Evolutionary conservation across 2,113 vertebrate genomes (phyloP).

Genomic region (Cyphomyrus discorhynchus): DNA sequence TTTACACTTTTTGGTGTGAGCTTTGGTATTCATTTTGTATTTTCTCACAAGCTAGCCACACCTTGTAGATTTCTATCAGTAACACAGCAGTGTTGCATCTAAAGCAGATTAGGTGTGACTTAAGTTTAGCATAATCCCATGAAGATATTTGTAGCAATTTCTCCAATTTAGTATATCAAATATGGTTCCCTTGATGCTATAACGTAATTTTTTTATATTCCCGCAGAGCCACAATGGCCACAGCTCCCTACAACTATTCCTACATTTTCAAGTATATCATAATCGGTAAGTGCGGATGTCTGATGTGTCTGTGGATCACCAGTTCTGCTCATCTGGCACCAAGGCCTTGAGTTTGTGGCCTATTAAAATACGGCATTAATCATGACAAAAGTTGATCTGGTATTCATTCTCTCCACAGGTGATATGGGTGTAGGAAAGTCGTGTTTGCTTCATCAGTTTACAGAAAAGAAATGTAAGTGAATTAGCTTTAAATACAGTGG

Average conservation of each 20-base stretch:
- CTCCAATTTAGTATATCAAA: not conserved
- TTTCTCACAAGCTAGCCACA: not conserved
- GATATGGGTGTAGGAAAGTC: constrained; percentile 98
- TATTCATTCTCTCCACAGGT: constrained; percentile 59
- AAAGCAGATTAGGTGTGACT: not conserved
- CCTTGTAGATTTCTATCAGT: not conserved
- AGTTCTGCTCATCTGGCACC: not conserved
- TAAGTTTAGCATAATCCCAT: not conserved
- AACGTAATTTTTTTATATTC: not conserved
- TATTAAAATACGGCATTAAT: not conserved
- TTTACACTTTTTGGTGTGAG: not conserved
- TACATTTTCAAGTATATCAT: constrained; percentile 99
- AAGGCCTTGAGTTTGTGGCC: not conserved
- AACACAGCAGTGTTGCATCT: not conserved
- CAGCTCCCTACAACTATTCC: constrained; percentile 97
- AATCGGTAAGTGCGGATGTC: constrained; percentile 76
- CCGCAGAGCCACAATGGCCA: constrained; percentile 83
- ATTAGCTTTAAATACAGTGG: not conserved
- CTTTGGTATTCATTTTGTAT: not conserved
- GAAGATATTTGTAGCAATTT: not conserved
- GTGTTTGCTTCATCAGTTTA: constrained; percentile 95
- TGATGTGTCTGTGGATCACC: not conserved
- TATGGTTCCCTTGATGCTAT: not conserved
- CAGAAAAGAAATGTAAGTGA: constrained; percentile 97
- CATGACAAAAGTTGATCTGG: not conserved